A percentile compares a stretch with the other conserved stretches of the same genome.
Conservation (phyloP, 1,140 invertebrate genomes). For the Acromyrmex heyeri region DNA sequence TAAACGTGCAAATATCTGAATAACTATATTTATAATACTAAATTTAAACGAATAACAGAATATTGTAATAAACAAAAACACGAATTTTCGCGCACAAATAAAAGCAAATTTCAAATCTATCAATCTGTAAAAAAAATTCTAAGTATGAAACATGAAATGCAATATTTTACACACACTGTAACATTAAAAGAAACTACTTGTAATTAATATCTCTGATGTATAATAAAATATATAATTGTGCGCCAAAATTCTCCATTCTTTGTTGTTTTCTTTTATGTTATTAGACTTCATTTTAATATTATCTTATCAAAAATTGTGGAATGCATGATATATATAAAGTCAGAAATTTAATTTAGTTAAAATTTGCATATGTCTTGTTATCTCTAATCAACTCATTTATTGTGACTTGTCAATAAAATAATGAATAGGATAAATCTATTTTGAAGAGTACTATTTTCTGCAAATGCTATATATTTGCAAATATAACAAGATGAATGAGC, state of each 20-base stretch:
- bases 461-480: background rate
- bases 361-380: background rate
- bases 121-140: background rate
- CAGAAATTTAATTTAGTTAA: background rate
- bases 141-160: background rate
- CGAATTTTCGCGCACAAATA: slow-evolving; percentile 47
- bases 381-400: slow-evolving; percentile 17
- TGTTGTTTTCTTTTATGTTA: slow-evolving; percentile 20
- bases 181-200: slow-evolving; percentile 17
- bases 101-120: background rate
- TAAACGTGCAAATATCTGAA: slow-evolving; percentile 23
- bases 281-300: background rate
- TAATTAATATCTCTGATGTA: slow-evolving; percentile 17
- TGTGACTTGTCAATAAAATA: slow-evolving; percentile 1
- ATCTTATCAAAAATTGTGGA: background rate
- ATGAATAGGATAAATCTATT: background rate
- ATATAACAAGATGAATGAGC: background rate
- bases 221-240: slow-evolving; percentile 57
- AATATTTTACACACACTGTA: background rate
- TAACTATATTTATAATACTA: slow-evolving; percentile 45
- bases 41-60: slow-evolving; percentile 16
- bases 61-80: slow-evolving; percentile 12
- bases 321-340: background rate
- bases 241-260: slow-evolving; percentile 30
- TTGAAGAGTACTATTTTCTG: slow-evolving; percentile 29